phyloP scores from a whole-genome alignment of 2,797 vertebrate species.

The Macrochelys suwanniensis region DNA sequence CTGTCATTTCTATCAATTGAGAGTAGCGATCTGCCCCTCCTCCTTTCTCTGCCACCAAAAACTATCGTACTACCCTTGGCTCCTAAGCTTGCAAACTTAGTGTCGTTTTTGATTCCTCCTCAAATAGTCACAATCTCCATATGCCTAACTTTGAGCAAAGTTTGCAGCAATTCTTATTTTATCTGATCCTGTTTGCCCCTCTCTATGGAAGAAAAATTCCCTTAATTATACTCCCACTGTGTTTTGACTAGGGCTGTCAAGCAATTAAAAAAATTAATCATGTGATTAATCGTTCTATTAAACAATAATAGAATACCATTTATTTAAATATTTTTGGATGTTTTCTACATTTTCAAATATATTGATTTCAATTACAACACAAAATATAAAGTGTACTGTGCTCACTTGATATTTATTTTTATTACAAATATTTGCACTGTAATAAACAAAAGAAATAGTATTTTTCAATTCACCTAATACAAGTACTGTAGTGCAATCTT shows the following conservation, averaged over 20 bases:
- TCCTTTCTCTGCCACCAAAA: background rate
- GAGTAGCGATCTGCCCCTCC: background rate
- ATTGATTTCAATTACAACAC: too few relatives aligned
- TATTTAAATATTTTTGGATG: too few relatives aligned
- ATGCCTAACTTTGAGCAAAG: background rate
- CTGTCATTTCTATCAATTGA: background rate
- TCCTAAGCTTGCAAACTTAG: background rate
- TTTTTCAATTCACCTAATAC: too few relatives aligned
- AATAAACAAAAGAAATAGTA: too few relatives aligned
- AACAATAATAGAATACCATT: too few relatives aligned
- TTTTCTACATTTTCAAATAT: too few relatives aligned
- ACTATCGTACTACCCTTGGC: background rate
- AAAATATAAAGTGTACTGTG: too few relatives aligned
- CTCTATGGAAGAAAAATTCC: background rate
- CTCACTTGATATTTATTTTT: too few relatives aligned
- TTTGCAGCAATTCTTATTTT: background rate
- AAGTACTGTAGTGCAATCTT: too few relatives aligned
- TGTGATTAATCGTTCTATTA: too few relatives aligned
- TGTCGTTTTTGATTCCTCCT: background rate
- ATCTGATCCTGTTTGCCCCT: background rate
- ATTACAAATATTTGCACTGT: too few relatives aligned
- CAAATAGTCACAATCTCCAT: background rate
- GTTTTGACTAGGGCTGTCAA: background rate
- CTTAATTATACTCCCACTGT: background rate
- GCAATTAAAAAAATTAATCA: too few relatives aligned